A percentile compares a stretch with the other conserved stretches of the same genome.
Evolutionary conservation across 1,140 invertebrate species (phyloP).

Genomic region (Pectinophora gossypiella): DNA sequence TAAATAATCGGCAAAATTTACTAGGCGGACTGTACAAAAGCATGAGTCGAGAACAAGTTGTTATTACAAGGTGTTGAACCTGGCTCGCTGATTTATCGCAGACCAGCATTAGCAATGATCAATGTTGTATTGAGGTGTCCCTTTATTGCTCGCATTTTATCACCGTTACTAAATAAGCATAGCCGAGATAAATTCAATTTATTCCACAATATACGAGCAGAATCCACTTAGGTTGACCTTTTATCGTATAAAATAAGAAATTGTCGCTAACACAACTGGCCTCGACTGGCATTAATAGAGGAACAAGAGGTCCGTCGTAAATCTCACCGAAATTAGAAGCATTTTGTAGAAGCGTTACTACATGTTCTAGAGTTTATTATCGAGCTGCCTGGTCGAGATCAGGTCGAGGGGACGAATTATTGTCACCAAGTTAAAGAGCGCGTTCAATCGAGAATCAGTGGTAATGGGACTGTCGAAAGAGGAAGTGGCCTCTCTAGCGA

Average conservation of each 20-base stretch:
- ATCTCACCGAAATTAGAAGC: constrained; percentile 3
- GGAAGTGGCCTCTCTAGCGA: constrained; percentile 20
- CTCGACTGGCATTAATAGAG: not conserved
- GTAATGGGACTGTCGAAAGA: constrained; percentile 3
- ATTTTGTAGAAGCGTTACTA: not conserved
- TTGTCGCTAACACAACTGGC: not conserved
- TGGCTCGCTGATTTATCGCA: constrained; percentile 42
- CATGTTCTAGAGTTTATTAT: not conserved
- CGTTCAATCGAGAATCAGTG: not conserved
- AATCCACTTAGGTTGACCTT: not conserved
- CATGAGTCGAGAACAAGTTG: constrained; percentile 35
- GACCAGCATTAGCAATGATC: constrained; percentile 34
- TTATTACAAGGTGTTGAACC: constrained; percentile 46
- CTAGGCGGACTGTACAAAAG: constrained; percentile 31
- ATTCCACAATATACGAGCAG: not conserved
- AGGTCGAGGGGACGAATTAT: not conserved
- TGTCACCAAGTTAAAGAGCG: not conserved
- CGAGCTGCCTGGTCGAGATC: not conserved
- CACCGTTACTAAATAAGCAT: constrained; percentile 9
- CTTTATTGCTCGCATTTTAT: constrained; percentile 27
- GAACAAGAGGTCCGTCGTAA: constrained; percentile 1
- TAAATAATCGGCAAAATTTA: constrained; percentile 38
- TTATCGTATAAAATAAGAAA: not conserved
- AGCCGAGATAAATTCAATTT: constrained; percentile 12
- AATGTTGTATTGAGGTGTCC: constrained; percentile 31